Base-by-base conservation (phyloP, 2,888 invertebrate species). In the Andrena minutula region DNA sequence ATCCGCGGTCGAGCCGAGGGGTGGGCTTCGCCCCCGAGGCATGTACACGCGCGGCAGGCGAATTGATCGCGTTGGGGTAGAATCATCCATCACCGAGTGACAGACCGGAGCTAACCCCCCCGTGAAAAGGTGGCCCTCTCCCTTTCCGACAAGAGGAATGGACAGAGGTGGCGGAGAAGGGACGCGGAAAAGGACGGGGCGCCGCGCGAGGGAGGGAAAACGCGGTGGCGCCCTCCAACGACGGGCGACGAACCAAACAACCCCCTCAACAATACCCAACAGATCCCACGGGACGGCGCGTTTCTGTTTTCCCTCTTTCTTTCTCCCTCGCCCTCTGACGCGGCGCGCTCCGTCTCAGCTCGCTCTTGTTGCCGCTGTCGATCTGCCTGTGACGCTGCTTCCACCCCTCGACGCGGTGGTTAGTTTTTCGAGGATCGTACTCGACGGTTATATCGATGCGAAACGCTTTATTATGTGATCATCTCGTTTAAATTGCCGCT, bases 31-130 rank as follows among this genome's bases (percentile, higher is more conserved):
- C 85, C 89, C 88, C 78, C 88, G 81, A 86, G 86, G 88, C 89
- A 80, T 85, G 90, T 88, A 87, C 89, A 89, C 88, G 90, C 89
- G 84, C 88, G 89, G 89, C 88, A 88, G 89, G 90, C 91, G 91
- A 91, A 91, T 91, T 91, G 91, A 91, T 91, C 93, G 91, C 88
- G 91, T 91, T 90, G 91, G 91, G 92, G 91, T 91, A 91, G 92
- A 92, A 92, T 93, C 92, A 93, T 93, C 93, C 92, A 93, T 93
- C 93, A 93, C 92, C 89, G 88, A 91, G 93, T 93, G 93, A 93
- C 93, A 93, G 93, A 89, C 87, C 90, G 86, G 90, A 91, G 90
- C 92, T 89, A 90, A 86, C 90, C 89, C 90, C 88, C 28, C 35
- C 23, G 87, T 90, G 89, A 88, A 91, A 91, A 88, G 88, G 86